Conservation (phyloP, 1,140 invertebrate genomes). For the Apis mellifera region Amel_HAv3.1 CM009936.2:12194501-12195000, state of each 20-base stretch:
- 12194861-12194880: background rate
- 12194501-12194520: background rate
- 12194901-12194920: background rate
- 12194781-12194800: background rate
- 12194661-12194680: slow-evolving; percentile 17
- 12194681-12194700: background rate
- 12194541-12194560: background rate
- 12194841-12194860: background rate
- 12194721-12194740: background rate
- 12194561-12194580: background rate
- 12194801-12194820: background rate
- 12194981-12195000: slow-evolving; percentile 35
- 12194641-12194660: slow-evolving; percentile 1
- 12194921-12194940: background rate
- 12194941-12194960: slow-evolving; percentile 10
- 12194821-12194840: background rate
- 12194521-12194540: background rate
- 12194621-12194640: background rate
- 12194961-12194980: slow-evolving; percentile 25
- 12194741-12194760: too few species aligned
- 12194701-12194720: too few species aligned
- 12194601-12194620: background rate
- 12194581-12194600: background rate
- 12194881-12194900: background rate
- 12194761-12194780: background rate